Evolutionary conservation across 1,140 invertebrate species (phyloP).

Genomic region (Caenorhabditis latens): DNA sequence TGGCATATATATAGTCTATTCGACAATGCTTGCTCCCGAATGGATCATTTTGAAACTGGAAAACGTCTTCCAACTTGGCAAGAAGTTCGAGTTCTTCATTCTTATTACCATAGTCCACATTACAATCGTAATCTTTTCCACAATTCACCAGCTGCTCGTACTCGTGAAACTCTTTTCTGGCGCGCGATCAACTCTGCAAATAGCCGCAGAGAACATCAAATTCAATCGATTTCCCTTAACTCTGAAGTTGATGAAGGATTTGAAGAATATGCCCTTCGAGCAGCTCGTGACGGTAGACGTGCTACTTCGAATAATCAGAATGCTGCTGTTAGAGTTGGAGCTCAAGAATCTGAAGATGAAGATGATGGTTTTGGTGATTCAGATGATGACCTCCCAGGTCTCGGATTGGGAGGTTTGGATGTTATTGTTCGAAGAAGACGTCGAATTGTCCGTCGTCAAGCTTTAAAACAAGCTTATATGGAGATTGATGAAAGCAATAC

Average conservation of each 20-base stretch:
- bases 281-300: background rate
- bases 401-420: background rate
- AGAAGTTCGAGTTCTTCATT: background rate
- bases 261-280: background rate
- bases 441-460: background rate
- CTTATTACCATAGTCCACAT: conserved; percentile 5
- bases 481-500: background rate
- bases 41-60: background rate
- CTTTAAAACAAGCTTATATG: conserved; percentile 18
- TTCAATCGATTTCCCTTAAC: background rate
- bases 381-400: background rate
- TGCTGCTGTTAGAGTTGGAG: background rate
- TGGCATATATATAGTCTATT: background rate
- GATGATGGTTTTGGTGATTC: background rate
- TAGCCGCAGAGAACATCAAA: background rate
- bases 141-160: background rate
- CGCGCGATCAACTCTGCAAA: background rate
- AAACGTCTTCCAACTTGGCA: background rate
- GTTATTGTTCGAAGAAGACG: background rate
- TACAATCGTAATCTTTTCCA: background rate
- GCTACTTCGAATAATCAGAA: no score
- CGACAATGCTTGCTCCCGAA: no score
- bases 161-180: background rate
- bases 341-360: background rate
- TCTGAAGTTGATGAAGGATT: background rate